A percentile compares a stretch with the other conserved stretches of the same genome.
Conservation (phyloP, 1,140 invertebrate species). For the Tetramorium alpestre region DNA sequence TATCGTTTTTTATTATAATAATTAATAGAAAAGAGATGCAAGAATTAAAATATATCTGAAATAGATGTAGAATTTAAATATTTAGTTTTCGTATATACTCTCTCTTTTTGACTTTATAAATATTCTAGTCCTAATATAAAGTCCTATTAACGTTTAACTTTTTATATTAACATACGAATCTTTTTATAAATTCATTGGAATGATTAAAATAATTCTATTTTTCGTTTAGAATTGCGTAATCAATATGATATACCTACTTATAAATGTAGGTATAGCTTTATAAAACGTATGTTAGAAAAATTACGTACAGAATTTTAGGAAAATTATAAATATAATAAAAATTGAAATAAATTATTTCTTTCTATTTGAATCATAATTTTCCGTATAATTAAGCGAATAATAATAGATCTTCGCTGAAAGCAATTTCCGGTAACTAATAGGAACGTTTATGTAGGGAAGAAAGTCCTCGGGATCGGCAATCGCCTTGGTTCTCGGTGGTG, state of each 20-base stretch:
- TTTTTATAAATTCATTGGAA: neutral
- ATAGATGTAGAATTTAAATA: neutral
- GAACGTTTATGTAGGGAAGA: neutral
- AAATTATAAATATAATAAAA: neutral
- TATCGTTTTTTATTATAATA: neutral
- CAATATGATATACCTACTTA: neutral
- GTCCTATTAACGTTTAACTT: neutral
- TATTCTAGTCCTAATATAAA: too few relatives aligned
- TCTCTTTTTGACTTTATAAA: neutral
- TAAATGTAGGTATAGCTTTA: neutral
- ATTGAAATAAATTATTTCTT: neutral
- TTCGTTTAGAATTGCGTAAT: neutral
- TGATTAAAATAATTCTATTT: neutral
- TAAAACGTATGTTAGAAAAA: neutral
- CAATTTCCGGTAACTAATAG: neutral
- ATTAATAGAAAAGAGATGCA: neutral
- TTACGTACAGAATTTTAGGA: neutral
- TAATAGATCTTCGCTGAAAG: neutral
- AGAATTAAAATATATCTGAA: neutral
- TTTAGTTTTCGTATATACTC: neutral
- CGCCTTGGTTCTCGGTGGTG: neutral
- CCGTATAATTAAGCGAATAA: neutral
- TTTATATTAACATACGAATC: neutral
- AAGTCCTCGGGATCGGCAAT: slow-evolving; percentile 11
- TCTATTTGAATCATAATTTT: neutral